phyloP scores from a whole-genome alignment of 30 jellyfish, hydroid and myxozoan species.

The Cassiopea andromeda region DNA sequence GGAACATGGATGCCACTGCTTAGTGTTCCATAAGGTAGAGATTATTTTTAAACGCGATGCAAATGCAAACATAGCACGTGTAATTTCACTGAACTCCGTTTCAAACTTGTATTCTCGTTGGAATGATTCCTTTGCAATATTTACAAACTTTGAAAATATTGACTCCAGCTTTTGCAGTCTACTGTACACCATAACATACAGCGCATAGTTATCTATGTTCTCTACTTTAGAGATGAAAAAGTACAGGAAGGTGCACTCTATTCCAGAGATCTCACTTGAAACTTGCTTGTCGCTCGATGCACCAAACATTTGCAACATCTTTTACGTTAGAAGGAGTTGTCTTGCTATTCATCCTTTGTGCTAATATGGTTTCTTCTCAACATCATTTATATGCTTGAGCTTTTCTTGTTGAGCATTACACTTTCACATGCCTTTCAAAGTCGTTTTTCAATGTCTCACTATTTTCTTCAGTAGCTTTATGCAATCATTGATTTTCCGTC shows the following conservation, averaged over 20 bases:
- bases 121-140: neutral
- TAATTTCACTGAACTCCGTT: neutral
- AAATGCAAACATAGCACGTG: neutral
- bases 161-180: neutral
- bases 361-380: too few relatives aligned
- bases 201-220: neutral
- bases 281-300: neutral
- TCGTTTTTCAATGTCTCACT: constrained; percentile 4
- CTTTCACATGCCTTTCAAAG: neutral
- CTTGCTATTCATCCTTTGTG: neutral
- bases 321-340: too few relatives aligned
- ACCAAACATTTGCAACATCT: too few relatives aligned
- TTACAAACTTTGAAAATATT: neutral
- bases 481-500: neutral
- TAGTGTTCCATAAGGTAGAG: too few relatives aligned
- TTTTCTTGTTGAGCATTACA: neutral
- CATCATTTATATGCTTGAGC: neutral
- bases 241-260: neutral
- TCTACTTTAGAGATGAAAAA: neutral
- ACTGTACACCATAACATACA: neutral
- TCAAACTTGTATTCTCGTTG: neutral
- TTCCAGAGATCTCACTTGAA: neutral
- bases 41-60: neutral
- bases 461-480: neutral
- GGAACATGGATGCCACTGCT: too few relatives aligned